Conservation (phyloP, 2,888 invertebrate species). For the Sussaba pulchella region DNA sequence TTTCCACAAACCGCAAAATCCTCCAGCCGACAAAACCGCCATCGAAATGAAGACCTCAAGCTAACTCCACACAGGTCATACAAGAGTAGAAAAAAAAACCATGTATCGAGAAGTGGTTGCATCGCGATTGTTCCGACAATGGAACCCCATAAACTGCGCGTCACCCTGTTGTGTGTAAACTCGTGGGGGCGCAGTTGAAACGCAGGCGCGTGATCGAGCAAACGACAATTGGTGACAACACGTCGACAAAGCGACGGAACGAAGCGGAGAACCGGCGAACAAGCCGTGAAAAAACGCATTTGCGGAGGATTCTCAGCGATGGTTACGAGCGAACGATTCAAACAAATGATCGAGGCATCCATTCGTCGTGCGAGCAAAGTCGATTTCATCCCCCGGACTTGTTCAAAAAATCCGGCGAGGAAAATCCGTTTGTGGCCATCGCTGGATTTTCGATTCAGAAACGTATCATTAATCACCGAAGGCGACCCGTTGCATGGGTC, state of each 20-base stretch:
- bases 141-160: conserved; percentile 80
- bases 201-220: conserved; percentile 47
- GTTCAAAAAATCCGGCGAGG: conserved; percentile 13
- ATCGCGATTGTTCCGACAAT: conserved; percentile 74
- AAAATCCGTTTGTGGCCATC: conserved; percentile 65
- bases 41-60: conserved; percentile 63
- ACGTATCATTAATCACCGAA: conserved; percentile 81
- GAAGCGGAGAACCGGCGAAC: conserved; percentile 72
- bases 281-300: conserved; percentile 60
- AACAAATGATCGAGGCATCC: not conserved
- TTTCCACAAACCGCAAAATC: too few species aligned
- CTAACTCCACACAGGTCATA: conserved; percentile 20
- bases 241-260: conserved; percentile 76
- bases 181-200: conserved; percentile 78
- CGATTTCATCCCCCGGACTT: conserved; percentile 10
- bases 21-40: conserved; percentile 17
- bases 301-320: conserved; percentile 62
- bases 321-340: conserved; percentile 56
- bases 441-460: conserved; percentile 66
- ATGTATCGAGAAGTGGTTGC: conserved; percentile 42
- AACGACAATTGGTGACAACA: conserved; percentile 81
- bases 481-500: conserved; percentile 72
- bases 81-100: too few species aligned
- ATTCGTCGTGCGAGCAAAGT: not conserved
- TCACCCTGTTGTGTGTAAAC: conserved; percentile 83